Conservation (phyloP, 1,140 invertebrate genomes). For the Ylistrum balloti region DNA sequence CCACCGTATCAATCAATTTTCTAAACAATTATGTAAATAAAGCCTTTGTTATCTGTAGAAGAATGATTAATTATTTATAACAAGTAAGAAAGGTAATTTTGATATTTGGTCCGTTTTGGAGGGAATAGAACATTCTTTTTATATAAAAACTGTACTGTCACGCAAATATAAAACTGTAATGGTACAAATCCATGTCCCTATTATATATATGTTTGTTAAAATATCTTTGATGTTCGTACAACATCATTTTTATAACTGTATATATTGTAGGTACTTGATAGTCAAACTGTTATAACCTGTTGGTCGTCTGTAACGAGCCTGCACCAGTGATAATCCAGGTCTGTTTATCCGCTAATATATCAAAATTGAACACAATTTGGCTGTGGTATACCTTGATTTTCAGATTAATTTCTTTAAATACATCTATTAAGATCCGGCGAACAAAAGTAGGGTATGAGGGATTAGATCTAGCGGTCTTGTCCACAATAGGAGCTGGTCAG, state of each 20-base stretch:
- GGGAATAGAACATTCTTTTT: background rate
- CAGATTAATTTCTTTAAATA: constrained; percentile 36
- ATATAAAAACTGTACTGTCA: background rate
- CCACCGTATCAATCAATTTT: background rate
- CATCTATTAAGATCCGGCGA: background rate
- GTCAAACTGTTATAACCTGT: too few relatives aligned
- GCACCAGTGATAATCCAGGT: background rate
- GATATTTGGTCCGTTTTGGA: background rate
- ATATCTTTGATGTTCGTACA: too few relatives aligned
- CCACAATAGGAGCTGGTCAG: background rate
- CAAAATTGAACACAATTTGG: background rate
- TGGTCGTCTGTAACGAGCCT: background rate
- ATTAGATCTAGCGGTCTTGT: background rate
- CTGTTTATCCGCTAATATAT: background rate
- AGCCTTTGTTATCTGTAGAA: background rate
- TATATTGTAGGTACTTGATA: background rate
- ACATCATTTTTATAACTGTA: background rate
- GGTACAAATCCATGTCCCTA: background rate
- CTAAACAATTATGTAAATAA: background rate
- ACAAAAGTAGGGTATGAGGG: constrained; percentile 1
- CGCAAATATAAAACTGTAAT: background rate
- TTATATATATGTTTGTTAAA: too few relatives aligned
- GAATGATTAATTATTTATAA: background rate
- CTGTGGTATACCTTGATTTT: background rate
- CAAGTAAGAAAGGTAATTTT: background rate